Evolutionary conservation across 2,113 vertebrate species (phyloP).

Genomic region (Ptilorrhoa leucosticta): DNA sequence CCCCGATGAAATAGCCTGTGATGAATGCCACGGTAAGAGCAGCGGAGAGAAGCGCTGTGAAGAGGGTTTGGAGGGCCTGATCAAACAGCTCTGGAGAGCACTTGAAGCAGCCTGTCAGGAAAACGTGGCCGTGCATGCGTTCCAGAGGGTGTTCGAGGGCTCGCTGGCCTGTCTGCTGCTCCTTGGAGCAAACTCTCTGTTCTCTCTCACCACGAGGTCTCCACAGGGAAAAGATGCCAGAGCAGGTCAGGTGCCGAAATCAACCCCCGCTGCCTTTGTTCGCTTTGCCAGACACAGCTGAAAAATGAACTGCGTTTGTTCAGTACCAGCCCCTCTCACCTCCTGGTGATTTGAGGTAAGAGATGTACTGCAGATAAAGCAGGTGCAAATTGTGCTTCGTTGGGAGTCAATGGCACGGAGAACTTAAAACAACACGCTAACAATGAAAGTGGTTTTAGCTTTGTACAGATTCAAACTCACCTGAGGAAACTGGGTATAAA

Average conservation of each 20-base stretch:
- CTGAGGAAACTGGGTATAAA: not conserved
- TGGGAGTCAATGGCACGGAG: not conserved
- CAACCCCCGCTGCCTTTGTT: not conserved
- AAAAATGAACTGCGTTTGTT: not conserved
- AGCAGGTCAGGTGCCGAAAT: not conserved
- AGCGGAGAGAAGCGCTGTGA: not conserved
- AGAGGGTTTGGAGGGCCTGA: not conserved
- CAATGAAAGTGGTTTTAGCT: not conserved
- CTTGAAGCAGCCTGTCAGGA: not conserved
- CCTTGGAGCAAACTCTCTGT: not conserved
- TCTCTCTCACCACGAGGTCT: accelerated
- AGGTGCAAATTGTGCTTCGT: not conserved
- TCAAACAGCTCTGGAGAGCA: slow-evolving; percentile 1
- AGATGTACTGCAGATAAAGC: not conserved
- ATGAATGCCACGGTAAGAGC: not conserved
- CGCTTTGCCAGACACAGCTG: not conserved
- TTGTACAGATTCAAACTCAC: not conserved
- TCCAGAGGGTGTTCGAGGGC: not conserved
- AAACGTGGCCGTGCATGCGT: not conserved
- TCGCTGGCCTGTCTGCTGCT: not conserved
- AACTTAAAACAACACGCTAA: not conserved
- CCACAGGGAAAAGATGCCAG: not conserved
- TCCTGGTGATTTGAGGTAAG: not conserved
- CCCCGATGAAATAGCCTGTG: not conserved
- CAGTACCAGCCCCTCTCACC: not conserved